A percentile compares a stretch with the other conserved stretches of the same genome.
Evolutionary conservation across 2,888 invertebrate genomes (phyloP).

Genomic region (Holacanthella duospinosa): DNA sequence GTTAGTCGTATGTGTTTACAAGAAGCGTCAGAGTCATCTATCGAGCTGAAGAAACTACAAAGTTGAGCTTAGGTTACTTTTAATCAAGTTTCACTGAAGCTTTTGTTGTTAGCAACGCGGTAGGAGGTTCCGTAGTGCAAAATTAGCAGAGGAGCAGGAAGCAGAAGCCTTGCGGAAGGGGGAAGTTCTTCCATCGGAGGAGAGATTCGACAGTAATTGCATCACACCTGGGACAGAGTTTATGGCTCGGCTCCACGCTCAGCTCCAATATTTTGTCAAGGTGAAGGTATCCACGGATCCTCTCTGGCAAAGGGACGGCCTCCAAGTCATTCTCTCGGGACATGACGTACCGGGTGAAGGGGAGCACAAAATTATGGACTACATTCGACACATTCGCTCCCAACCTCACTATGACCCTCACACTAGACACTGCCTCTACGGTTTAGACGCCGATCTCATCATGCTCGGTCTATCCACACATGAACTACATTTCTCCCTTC

Average conservation of each 20-base stretch:
- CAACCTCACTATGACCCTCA: conserved; percentile 76
- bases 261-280: conserved; percentile 71
- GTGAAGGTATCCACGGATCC: conserved; percentile 56
- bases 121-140: conserved; percentile 67
- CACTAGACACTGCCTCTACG: conserved; percentile 91
- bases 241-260: conserved; percentile 79
- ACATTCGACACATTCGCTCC: conserved; percentile 71
- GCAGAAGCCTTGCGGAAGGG: conserved; percentile 65
- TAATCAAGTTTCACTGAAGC: too few relatives aligned
- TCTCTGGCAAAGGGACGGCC: conserved; percentile 76
- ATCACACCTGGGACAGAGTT: conserved; percentile 94
- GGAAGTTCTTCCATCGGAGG: conserved; percentile 63
- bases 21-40: too few relatives aligned
- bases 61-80: too few relatives aligned
- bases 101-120: conserved; percentile 40
- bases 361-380: conserved; percentile 98
- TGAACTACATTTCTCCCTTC: conserved; percentile 85
- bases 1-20: too few relatives aligned
- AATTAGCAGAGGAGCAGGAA: conserved; percentile 69
- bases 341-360: conserved; percentile 77
- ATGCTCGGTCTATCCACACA: conserved; percentile 93
- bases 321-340: conserved; percentile 39
- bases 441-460: conserved; percentile 93
- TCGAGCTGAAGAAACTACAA: too few relatives aligned
- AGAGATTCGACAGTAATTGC: conserved; percentile 91